A percentile compares a stretch with the other conserved stretches of the same genome.
Conservation (phyloP, 2,797 vertebrate genomes). For the Kryptopterus vitreolus region DNA sequence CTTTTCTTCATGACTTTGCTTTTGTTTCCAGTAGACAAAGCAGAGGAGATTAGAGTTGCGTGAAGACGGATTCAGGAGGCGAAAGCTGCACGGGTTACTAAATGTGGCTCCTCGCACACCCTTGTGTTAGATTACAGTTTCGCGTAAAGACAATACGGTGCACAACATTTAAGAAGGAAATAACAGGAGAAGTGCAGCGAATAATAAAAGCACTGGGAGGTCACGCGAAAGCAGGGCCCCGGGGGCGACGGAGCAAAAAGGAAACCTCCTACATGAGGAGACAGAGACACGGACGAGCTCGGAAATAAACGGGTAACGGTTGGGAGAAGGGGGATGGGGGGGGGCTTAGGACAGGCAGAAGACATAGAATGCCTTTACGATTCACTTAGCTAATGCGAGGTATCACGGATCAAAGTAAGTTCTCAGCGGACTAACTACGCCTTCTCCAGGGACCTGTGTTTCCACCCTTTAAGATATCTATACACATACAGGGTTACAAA, state of each 20-base stretch:
- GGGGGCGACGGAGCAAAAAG: slow-evolving; percentile 26
- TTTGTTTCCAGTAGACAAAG: slow-evolving; percentile 69
- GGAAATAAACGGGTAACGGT: slow-evolving; percentile 39
- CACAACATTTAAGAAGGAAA: slow-evolving; percentile 23
- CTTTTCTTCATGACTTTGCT: slow-evolving; percentile 65
- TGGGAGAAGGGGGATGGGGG: slow-evolving; percentile 1
- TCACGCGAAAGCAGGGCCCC: slow-evolving; percentile 34
- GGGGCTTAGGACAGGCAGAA: not conserved
- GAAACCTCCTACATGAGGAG: slow-evolving; percentile 26
- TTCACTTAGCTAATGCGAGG: slow-evolving; percentile 16
- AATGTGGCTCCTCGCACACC: slow-evolving; percentile 36
- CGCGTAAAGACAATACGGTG: slow-evolving; percentile 38
- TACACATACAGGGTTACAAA: not conserved
- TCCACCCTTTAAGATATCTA: not conserved
- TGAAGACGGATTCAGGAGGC: slow-evolving; percentile 63
- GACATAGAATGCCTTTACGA: slow-evolving; percentile 30
- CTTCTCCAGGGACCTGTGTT: not conserved
- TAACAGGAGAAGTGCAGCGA: slow-evolving; percentile 4
- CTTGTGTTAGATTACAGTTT: slow-evolving; percentile 48
- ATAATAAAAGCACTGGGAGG: slow-evolving; percentile 37
- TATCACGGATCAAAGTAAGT: slow-evolving; percentile 36
- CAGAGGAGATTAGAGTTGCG: slow-evolving; percentile 68
- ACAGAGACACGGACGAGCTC: slow-evolving; percentile 10
- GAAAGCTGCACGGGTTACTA: slow-evolving; percentile 24
- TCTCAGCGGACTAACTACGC: not conserved